Conservation (phyloP, 2,888 invertebrate genomes). For the Coenonympha glycerion region DNA sequence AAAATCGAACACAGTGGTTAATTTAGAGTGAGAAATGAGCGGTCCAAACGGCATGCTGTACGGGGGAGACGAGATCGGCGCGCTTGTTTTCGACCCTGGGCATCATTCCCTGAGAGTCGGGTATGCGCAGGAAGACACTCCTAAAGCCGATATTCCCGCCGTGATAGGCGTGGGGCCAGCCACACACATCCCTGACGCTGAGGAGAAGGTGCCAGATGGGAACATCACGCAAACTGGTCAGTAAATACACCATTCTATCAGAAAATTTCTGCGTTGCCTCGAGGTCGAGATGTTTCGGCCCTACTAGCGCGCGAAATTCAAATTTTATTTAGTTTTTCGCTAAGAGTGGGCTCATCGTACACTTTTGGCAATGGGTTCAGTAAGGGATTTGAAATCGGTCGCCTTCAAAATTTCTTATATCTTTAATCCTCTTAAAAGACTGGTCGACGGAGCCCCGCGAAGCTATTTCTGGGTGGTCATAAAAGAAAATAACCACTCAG, state of each 20-base stretch:
- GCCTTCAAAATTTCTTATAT: too few species aligned
- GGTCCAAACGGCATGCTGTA: slow-evolving; percentile 83
- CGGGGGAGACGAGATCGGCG: slow-evolving; percentile 99
- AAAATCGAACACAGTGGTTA: not conserved
- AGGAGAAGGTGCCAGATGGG: slow-evolving; percentile 84
- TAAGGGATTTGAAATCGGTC: too few species aligned
- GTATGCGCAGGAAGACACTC: slow-evolving; percentile 98
- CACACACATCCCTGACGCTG: slow-evolving; percentile 81
- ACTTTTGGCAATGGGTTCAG: too few species aligned
- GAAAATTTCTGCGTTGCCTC: too few species aligned
- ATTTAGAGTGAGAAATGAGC: slow-evolving; percentile 47
- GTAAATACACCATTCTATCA: slow-evolving; percentile 15
- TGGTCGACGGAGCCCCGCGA: too few species aligned
- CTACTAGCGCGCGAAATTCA: too few species aligned
- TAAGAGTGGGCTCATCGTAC: too few species aligned
- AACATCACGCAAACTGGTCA: slow-evolving; percentile 78
- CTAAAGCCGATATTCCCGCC: slow-evolving; percentile 97
- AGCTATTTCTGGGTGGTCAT: too few species aligned
- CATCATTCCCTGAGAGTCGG: slow-evolving; percentile 87
- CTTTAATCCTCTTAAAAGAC: too few species aligned
- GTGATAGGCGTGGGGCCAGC: slow-evolving; percentile 89
- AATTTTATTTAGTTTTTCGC: too few species aligned
- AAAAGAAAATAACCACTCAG: too few species aligned
- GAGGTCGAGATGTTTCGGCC: too few species aligned
- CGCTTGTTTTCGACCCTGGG: slow-evolving; percentile 96